These are phyloP conservation scores for Sarcophaga caerulescens DNA, from an alignment of 2,888 invertebrate species.

Conservation along the genomic window DNA sequence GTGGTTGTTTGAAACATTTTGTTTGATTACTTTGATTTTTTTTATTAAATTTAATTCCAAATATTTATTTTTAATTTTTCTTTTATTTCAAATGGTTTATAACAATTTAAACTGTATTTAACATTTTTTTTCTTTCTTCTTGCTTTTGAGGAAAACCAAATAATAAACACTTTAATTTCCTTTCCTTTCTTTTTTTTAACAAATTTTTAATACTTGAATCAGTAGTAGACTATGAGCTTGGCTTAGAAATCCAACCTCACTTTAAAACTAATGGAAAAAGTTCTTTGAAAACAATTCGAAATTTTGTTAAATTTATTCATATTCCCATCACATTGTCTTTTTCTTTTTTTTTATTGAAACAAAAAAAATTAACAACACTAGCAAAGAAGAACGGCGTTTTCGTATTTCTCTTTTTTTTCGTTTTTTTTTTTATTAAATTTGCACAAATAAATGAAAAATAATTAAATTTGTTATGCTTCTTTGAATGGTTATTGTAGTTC, in stretches of 20 bases:
- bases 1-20: conserved; percentile 72
- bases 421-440: neutral
- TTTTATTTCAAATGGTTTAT: neutral
- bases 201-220: conserved; percentile 2
- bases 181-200: conserved; percentile 5
- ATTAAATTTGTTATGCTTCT: conserved; percentile 25
- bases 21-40: conserved; percentile 29
- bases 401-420: neutral
- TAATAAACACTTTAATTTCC: neutral
- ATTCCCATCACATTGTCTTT: conserved; percentile 37
- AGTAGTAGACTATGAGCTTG: neutral
- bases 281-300: conserved; percentile 41
- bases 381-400: conserved; percentile 21
- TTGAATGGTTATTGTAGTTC: conserved; percentile 10
- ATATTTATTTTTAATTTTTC: neutral
- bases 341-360: too few species aligned
- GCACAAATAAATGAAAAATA: conserved; percentile 14
- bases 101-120: neutral
- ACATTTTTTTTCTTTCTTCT: neutral
- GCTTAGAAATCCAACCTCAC: conserved; percentile 33
- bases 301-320: conserved; percentile 42
- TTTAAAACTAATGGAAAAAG: conserved; percentile 24
- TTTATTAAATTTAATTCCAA: neutral
- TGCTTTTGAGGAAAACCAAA: neutral
- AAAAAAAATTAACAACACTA: too few species aligned